A percentile compares a stretch with the other conserved stretches of the same genome.
phyloP scores from a whole-genome alignment of 1,140 invertebrate species.

The Temnothorax curvispinosus region DNA sequence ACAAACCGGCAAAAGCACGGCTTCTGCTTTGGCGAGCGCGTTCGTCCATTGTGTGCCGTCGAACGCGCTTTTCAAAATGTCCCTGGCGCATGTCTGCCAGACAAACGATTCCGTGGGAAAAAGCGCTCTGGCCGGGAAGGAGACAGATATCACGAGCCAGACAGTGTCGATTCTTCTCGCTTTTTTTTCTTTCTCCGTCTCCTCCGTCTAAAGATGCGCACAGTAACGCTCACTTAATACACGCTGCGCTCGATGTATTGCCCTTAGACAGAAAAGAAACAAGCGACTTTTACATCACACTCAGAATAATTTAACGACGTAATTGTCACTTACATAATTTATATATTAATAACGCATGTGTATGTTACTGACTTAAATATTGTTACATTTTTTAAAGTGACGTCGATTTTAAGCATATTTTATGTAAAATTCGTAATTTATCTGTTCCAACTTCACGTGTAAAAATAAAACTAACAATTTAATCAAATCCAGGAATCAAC shows the following conservation, averaged over 20 bases:
- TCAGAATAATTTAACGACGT: slow-evolving; percentile 1
- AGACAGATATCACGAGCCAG: slow-evolving; percentile 51
- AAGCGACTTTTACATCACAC: neutral
- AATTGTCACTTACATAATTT: neutral
- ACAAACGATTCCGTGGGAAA: slow-evolving; percentile 65
- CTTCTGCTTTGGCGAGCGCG: slow-evolving; percentile 49
- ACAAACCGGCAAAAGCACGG: slow-evolving; percentile 59
- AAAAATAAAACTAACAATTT: neutral
- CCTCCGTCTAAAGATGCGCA: slow-evolving; percentile 22
- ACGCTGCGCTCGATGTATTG: neutral
- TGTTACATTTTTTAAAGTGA: neutral
- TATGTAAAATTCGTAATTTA: neutral
- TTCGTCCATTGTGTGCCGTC: slow-evolving; percentile 48
- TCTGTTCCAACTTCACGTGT: neutral
- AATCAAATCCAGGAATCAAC: neutral
- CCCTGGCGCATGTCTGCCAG: slow-evolving; percentile 52
- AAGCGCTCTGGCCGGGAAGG: slow-evolving; percentile 28
- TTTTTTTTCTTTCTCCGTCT: neutral
- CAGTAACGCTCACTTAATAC: neutral
- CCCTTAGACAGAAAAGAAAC: neutral
- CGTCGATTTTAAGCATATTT: neutral
- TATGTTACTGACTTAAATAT: neutral
- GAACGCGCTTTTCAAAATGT: slow-evolving; percentile 66
- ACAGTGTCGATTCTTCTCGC: slow-evolving; percentile 22
- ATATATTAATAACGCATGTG: neutral